Conservation (phyloP, 2,888 invertebrate species). For the Aleiodes leptofemur region DNA sequence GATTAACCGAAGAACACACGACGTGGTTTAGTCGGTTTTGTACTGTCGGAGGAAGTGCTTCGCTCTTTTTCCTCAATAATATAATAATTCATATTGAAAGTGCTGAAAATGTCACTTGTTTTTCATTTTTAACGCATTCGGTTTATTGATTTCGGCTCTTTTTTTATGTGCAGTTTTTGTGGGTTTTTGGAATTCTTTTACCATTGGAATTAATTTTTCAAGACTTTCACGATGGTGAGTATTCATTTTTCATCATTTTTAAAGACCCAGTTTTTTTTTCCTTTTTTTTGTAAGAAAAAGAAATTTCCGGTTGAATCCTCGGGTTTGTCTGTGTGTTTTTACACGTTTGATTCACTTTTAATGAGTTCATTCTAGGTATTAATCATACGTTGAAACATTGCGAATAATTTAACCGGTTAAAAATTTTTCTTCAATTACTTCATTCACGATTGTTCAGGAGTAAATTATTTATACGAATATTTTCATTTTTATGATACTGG, state of each 20-base stretch:
- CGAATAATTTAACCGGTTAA: no score
- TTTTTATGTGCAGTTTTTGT: conserved; percentile 1
- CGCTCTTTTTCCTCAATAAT: neutral
- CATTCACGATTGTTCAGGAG: no score
- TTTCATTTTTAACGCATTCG: neutral
- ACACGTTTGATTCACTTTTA: no score
- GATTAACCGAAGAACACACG: neutral
- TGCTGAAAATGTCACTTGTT: neutral
- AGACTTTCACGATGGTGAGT: conserved; percentile 4
- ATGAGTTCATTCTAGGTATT: no score
- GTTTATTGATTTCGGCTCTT: conserved; percentile 1
- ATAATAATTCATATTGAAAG: neutral
- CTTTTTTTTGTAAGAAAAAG: no score
- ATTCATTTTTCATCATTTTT: neutral
- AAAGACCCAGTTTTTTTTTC: neutral
- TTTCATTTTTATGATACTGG: no score
- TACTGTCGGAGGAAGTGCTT: neutral
- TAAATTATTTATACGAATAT: no score
- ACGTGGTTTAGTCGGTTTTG: conserved; percentile 1
- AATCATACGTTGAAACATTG: no score
- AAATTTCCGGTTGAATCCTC: no score
- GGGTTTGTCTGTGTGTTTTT: no score
- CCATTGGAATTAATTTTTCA: neutral
- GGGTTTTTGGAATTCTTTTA: neutral
- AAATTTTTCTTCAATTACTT: no score